A percentile compares a stretch with the other conserved stretches of the same genome.
Conservation (phyloP, 2,797 vertebrate species). For the Sebastes taczanowskii region DNA sequence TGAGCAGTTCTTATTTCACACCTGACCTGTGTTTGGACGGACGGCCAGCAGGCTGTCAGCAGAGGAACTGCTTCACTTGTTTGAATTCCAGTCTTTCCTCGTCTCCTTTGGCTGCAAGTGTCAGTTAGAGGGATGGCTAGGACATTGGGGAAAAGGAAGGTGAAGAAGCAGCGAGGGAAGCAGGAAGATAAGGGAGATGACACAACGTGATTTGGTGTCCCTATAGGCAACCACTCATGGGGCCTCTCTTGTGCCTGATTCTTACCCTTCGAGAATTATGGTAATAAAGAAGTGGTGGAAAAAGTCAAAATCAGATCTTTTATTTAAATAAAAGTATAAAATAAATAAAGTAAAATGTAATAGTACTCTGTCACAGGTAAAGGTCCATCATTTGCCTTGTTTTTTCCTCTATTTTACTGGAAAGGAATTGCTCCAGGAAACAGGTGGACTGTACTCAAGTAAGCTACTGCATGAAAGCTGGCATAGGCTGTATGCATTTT, state of each 20-base stretch:
- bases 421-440: neutral
- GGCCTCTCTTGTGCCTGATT: neutral
- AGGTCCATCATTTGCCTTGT: neutral
- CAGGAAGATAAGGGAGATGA: neutral
- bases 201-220: neutral
- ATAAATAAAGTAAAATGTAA: neutral
- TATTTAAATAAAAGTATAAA: neutral
- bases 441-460: neutral
- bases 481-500: neutral
- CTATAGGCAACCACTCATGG: neutral
- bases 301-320: neutral
- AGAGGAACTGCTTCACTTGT: constrained; percentile 45
- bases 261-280: neutral
- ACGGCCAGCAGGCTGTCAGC: constrained; percentile 35
- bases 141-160: neutral
- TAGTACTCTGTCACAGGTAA: neutral
- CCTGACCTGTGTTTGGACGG: constrained; percentile 54
- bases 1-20: constrained; percentile 59
- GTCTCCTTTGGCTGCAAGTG: constrained; percentile 23
- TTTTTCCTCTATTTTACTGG: neutral
- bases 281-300: neutral
- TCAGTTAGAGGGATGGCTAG: constrained; percentile 11
- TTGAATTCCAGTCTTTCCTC: constrained; percentile 29
- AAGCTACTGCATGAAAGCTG: neutral
- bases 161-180: neutral